Percentiles rank a stretch among this genome's conserved stretches.
These are phyloP conservation scores for Tretioscincus oriximinensis DNA, from an alignment of 2,113 vertebrate genomes.

Conservation along the genomic window DNA sequence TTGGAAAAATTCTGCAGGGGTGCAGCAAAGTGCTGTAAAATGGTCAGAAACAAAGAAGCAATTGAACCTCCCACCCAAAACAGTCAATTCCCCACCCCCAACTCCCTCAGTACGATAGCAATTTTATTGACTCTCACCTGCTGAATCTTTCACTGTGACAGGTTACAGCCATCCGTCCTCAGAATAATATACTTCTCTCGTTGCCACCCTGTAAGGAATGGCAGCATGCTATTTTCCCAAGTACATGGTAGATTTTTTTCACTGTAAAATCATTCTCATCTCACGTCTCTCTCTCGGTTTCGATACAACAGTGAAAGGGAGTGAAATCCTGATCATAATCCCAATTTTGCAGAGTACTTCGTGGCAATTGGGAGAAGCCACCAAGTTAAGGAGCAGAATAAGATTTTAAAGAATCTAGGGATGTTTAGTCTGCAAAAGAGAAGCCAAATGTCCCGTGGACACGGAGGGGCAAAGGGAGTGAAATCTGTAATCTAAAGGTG, in stretches of 20 bases:
- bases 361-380: too few relatives aligned
- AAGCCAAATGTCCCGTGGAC: too few relatives aligned
- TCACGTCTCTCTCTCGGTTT: too few relatives aligned
- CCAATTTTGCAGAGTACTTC: too few relatives aligned
- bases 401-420: too few relatives aligned
- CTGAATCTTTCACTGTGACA: background rate
- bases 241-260: background rate
- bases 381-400: too few relatives aligned
- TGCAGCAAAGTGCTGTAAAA: background rate
- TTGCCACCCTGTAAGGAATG: too few relatives aligned
- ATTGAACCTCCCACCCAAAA: background rate
- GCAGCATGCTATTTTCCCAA: background rate
- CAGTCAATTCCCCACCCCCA: background rate
- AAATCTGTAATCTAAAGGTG: too few relatives aligned
- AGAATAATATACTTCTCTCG: background rate
- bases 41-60: constrained; percentile 8
- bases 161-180: background rate
- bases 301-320: too few relatives aligned
- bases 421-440: too few relatives aligned
- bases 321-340: too few relatives aligned
- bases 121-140: background rate
- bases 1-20: background rate
- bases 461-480: too few relatives aligned
- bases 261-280: background rate
- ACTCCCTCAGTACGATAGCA: background rate